Percentiles rank a stretch among this genome's conserved stretches.
These are phyloP conservation scores for Pseudois nayaur DNA, from an alignment of 2,113 vertebrate species.

Conservation along the genomic window DNA sequence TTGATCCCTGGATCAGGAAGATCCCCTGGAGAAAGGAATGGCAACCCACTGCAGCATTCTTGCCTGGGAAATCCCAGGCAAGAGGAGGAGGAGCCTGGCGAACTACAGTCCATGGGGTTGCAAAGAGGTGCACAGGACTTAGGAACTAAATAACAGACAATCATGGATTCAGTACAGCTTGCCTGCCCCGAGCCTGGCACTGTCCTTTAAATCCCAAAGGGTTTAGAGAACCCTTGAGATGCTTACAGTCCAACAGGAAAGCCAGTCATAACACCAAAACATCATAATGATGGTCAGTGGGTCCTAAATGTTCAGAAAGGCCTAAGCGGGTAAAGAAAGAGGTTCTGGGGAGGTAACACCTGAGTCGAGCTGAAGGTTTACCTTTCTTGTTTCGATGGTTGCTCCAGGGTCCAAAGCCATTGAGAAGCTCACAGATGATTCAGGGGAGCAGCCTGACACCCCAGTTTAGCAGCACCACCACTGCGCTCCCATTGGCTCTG, in stretches of 20 bases:
- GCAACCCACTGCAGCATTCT: background rate
- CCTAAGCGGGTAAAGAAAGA: background rate
- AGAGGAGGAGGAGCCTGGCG: background rate
- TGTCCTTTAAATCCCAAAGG: background rate
- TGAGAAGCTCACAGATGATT: conserved; percentile 52
- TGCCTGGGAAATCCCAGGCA: background rate
- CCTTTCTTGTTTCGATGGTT: background rate
- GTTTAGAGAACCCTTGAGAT: background rate
- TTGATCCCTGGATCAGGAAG: background rate
- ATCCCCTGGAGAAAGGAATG: background rate
- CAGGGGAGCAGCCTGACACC: conserved; percentile 49
- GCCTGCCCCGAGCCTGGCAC: background rate
- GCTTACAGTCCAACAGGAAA: background rate
- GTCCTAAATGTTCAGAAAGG: background rate
- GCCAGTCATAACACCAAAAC: background rate
- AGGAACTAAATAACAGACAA: background rate
- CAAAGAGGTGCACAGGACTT: background rate
- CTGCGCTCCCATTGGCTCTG: conserved; percentile 47
- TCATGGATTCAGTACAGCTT: background rate
- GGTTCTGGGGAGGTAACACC: background rate
- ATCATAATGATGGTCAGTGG: background rate
- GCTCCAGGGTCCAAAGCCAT: conserved; percentile 66
- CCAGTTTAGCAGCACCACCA: conserved; percentile 32
- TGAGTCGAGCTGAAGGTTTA: background rate
- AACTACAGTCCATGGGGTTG: background rate